These are phyloP conservation scores for Numenius arquata DNA, from an alignment of 2,113 vertebrate species.

Conservation along the genomic window DNA sequence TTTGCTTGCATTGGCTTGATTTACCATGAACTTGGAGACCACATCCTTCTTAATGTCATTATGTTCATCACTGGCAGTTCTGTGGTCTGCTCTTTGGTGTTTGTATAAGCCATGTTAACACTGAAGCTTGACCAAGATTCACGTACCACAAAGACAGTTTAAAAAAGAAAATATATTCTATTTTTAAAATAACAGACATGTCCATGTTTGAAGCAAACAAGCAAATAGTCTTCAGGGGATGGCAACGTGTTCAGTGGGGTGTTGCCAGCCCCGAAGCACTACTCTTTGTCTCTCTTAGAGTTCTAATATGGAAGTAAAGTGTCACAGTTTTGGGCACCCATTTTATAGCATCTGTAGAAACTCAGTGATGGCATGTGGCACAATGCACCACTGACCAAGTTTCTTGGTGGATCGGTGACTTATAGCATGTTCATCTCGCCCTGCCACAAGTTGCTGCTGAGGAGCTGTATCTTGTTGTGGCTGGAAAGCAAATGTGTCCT, in stretches of 20 bases:
- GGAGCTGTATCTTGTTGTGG: background rate
- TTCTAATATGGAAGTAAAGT: background rate
- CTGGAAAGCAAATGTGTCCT: background rate
- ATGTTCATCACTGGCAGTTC: background rate
- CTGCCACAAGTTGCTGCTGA: background rate
- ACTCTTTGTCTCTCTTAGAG: background rate
- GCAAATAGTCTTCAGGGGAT: rapidly evolving
- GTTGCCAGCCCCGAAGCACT: background rate
- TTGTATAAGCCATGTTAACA: background rate
- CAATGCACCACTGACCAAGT: background rate
- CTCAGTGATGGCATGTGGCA: background rate
- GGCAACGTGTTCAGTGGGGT: background rate
- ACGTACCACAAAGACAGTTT: background rate
- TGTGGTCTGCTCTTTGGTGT: background rate
- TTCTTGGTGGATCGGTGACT: background rate
- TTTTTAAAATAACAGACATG: background rate
- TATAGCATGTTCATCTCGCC: rapidly evolving
- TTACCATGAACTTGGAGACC: background rate
- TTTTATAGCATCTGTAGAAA: background rate
- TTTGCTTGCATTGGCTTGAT: slow-evolving; percentile 26
- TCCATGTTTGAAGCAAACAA: background rate
- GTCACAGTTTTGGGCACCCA: background rate
- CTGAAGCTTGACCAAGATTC: background rate
- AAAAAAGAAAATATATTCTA: background rate
- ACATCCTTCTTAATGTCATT: background rate